These are phyloP conservation scores for Argynnis bischoffii DNA, from an alignment of 2,888 invertebrate genomes.

Conservation along the genomic window DNA sequence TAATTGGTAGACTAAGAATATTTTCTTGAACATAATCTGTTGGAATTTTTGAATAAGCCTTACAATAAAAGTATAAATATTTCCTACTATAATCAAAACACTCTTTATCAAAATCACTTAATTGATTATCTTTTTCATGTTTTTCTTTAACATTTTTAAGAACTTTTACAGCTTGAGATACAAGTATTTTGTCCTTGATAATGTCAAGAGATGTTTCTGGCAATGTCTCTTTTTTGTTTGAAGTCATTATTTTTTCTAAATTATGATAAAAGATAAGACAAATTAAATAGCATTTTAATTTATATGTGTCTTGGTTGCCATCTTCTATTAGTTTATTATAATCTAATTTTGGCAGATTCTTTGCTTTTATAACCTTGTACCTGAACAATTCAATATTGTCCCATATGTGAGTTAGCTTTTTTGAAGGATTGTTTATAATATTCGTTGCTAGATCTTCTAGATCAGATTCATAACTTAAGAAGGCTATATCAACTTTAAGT, in stretches of 20 bases:
- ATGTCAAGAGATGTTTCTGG: conserved; percentile 56
- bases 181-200: conserved; percentile 61
- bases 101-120: conserved; percentile 51
- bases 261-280: conserved; percentile 51
- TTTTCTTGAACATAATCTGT: conserved; percentile 44
- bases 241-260: conserved; percentile 50
- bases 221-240: conserved; percentile 39
- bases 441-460: conserved; percentile 42
- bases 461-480: conserved; percentile 48
- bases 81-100: conserved; percentile 51
- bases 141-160: conserved; percentile 48
- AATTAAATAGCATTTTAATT: conserved; percentile 62
- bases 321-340: conserved; percentile 50
- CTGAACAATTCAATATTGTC: conserved; percentile 65
- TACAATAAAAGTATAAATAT: conserved; percentile 59
- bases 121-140: conserved; percentile 38
- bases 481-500: conserved; percentile 54
- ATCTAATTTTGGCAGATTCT: conserved; percentile 54
- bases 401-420: conserved; percentile 57
- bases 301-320: conserved; percentile 53
- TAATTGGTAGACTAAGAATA: conserved; percentile 35
- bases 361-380: conserved; percentile 59
- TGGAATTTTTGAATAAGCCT: conserved; percentile 51
- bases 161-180: conserved; percentile 51
- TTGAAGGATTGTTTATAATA: conserved; percentile 56